A percentile compares a stretch with the other conserved stretches of the same genome.
These are phyloP conservation scores for Gadopsis marmoratus DNA, from an alignment of 2,797 vertebrate genomes.

Conservation along the genomic window DNA sequence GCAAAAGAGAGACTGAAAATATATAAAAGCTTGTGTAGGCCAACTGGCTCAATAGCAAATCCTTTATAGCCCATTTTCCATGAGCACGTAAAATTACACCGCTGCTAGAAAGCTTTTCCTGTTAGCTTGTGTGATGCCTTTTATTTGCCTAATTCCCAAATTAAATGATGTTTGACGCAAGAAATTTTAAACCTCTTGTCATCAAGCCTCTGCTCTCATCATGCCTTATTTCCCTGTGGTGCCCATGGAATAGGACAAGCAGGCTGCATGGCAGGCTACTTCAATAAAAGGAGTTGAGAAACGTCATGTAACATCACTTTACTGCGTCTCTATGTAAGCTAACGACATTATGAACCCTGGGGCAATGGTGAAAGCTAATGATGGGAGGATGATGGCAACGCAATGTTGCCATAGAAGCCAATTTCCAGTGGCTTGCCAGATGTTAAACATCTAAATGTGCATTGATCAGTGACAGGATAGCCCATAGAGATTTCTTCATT, in stretches of 20 bases:
- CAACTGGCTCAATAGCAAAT: constrained; percentile 64
- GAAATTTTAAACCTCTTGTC: constrained; percentile 87
- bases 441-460: constrained; percentile 95
- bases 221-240: constrained; percentile 97
- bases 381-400: constrained; percentile 95
- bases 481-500: constrained; percentile 87
- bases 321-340: constrained; percentile 68
- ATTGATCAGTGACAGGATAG: constrained; percentile 96
- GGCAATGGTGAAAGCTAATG: constrained; percentile 91
- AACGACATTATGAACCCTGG: constrained; percentile 89
- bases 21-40: constrained; percentile 39
- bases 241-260: constrained; percentile 96
- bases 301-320: constrained; percentile 89
- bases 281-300: constrained; percentile 93
- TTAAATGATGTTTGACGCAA: constrained; percentile 94
- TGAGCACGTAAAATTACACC: constrained; percentile 91
- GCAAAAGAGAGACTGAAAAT: constrained; percentile 42
- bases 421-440: constrained; percentile 98
- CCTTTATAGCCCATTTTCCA: constrained; percentile 94
- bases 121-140: constrained; percentile 89
- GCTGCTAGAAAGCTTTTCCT: constrained; percentile 88
- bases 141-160: constrained; percentile 96
- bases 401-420: constrained; percentile 95
- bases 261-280: constrained; percentile 90
- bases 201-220: constrained; percentile 91